Percentiles rank a stretch among this genome's conserved stretches.
Evolutionary conservation across 2,888 invertebrate genomes (phyloP).

Genomic region (Pelosia muscerda): DNA sequence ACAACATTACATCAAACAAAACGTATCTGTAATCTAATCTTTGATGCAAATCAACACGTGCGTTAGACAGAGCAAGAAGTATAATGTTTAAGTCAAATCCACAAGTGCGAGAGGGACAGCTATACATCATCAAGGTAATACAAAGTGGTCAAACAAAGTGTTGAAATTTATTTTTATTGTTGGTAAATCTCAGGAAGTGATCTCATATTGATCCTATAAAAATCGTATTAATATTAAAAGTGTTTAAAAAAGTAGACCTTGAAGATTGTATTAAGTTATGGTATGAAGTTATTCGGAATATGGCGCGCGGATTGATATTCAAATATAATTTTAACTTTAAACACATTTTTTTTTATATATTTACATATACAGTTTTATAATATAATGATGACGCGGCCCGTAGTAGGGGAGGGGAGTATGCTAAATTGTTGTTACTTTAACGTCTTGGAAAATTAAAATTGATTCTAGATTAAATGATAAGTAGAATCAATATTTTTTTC

Average conservation of each 20-base stretch:
- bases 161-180: constrained; percentile 72
- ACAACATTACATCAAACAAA: constrained; percentile 19
- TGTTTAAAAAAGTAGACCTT: constrained; percentile 55
- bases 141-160: constrained; percentile 72
- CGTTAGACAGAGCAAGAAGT: constrained; percentile 64
- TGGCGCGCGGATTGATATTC: constrained; percentile 17
- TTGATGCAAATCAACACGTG: constrained; percentile 74
- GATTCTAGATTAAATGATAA: too few relatives aligned
- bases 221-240: constrained; percentile 56
- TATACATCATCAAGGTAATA: constrained; percentile 72
- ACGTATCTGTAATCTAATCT: constrained; percentile 56
- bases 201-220: constrained; percentile 65
- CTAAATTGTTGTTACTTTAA: too few relatives aligned
- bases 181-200: constrained; percentile 74
- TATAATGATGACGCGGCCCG: neutral
- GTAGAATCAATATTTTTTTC: too few relatives aligned
- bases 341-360: constrained; percentile 1
- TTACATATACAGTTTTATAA: neutral
- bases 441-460: too few relatives aligned
- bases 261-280: constrained; percentile 27
- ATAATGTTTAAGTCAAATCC: constrained; percentile 57
- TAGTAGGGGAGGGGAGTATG: too few relatives aligned
- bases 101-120: constrained; percentile 61
- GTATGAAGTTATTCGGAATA: constrained; percentile 2
- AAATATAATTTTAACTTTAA: constrained; percentile 11